A percentile compares a stretch with the other conserved stretches of the same genome.
Evolutionary conservation across 2,113 vertebrate species (phyloP).

Genomic region (Ranitomeya variabilis): DNA sequence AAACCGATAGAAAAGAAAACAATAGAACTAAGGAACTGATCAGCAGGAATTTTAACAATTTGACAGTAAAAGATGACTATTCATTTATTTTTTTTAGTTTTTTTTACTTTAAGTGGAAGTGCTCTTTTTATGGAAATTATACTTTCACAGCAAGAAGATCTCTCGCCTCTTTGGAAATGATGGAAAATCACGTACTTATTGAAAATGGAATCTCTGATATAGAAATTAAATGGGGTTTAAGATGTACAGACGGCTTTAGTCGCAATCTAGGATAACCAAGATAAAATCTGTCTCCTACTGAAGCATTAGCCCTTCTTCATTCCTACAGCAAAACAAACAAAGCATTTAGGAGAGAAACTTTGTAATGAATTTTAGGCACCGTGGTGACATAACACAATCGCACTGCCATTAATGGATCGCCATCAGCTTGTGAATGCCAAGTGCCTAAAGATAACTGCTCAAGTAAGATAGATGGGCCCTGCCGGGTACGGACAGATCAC

Average conservation of each 20-base stretch:
- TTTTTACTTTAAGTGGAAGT: neutral
- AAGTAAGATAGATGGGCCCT: slow-evolving; percentile 41
- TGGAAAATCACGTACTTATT: slow-evolving; percentile 21
- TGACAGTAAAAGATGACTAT: neutral
- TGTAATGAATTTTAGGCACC: slow-evolving; percentile 48
- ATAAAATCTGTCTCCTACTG: slow-evolving; percentile 58
- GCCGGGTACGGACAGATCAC: slow-evolving; percentile 27
- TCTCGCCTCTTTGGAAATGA: slow-evolving; percentile 19
- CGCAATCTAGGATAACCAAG: slow-evolving; percentile 53
- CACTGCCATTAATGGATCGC: slow-evolving; percentile 46
- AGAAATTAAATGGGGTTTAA: slow-evolving; percentile 56
- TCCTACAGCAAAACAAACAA: slow-evolving; percentile 52
- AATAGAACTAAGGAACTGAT: neutral
- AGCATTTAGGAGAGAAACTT: slow-evolving; percentile 47
- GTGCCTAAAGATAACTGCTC: slow-evolving; percentile 27
- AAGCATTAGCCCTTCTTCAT: slow-evolving; percentile 39
- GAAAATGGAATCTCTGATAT: slow-evolving; percentile 45
- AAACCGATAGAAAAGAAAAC: neutral
- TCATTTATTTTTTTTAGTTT: neutral
- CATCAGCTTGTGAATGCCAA: slow-evolving; percentile 13
- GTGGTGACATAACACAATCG: slow-evolving; percentile 25
- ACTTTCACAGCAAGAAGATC: slow-evolving; percentile 17
- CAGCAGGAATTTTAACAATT: neutral
- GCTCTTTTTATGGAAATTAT: neutral
- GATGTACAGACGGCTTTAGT: slow-evolving; percentile 55